Evolutionary conservation across 2,113 vertebrate genomes (phyloP).

Genomic region (Sialia sialis): DNA sequence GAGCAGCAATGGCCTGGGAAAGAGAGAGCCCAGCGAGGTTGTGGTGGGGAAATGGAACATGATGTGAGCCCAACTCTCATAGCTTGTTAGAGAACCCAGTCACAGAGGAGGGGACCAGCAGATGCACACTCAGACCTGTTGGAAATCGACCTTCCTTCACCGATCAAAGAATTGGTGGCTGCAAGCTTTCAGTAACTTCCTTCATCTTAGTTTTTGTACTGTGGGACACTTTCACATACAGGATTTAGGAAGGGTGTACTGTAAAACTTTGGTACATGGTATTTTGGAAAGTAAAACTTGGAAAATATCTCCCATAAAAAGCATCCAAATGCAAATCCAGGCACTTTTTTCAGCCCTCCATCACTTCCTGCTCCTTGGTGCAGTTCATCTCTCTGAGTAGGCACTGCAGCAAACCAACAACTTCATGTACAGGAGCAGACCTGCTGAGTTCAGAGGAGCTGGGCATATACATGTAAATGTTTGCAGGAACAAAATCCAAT

Average conservation of each 20-base stretch:
- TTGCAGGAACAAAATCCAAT: background rate
- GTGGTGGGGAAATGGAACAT: background rate
- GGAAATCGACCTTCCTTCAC: background rate
- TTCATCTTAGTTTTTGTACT: background rate
- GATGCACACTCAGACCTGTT: background rate
- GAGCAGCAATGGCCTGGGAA: background rate
- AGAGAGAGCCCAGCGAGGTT: background rate
- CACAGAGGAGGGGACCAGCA: background rate
- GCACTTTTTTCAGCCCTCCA: background rate
- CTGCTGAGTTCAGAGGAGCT: constrained; percentile 13
- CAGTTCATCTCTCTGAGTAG: background rate
- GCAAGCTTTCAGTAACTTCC: background rate
- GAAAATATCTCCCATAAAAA: background rate
- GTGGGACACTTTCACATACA: background rate
- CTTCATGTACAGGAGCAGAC: background rate
- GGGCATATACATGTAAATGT: background rate
- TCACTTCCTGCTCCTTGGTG: background rate
- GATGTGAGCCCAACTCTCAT: background rate
- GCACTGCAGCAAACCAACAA: background rate
- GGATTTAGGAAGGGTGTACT: background rate
- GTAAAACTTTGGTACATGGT: background rate
- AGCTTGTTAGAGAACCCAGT: background rate
- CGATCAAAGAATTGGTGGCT: background rate
- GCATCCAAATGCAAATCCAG: background rate
- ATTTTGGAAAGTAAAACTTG: background rate